Evolutionary conservation across 64 coral and sea anemone species (phyloP).

Genomic region (Actinia equina): DNA sequence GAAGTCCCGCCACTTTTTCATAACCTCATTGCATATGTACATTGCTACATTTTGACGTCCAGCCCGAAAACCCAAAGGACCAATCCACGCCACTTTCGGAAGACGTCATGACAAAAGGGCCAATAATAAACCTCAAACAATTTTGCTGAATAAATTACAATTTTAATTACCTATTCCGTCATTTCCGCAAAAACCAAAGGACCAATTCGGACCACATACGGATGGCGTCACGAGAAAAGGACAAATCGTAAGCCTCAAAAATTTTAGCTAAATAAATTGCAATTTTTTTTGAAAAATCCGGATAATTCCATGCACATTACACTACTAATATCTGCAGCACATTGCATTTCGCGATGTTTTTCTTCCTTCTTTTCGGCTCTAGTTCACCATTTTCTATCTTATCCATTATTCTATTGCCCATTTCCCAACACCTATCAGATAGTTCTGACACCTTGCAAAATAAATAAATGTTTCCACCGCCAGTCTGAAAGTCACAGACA

Average conservation of each 20-base stretch:
- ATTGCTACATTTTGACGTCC: no score
- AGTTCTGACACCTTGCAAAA: constrained; percentile 18
- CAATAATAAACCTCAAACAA: no score
- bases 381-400: not conserved
- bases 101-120: no score
- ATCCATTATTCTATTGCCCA: not conserved
- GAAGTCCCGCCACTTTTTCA: no score
- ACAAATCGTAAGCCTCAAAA: not conserved
- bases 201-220: not conserved
- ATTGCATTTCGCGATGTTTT: not conserved
- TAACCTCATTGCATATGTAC: no score
- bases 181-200: not conserved
- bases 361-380: not conserved
- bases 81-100: no score
- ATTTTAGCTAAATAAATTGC: not conserved
- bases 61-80: no score
- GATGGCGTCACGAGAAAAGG: no score
- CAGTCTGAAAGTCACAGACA: not conserved
- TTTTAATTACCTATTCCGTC: no score
- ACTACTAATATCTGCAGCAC: not conserved
- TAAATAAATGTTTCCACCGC: constrained; percentile 12
- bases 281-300: no score
- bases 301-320: no score
- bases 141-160: no score
- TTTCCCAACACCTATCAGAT: not conserved